A percentile compares a stretch with the other conserved stretches of the same genome.
phyloP scores from a whole-genome alignment of 2,888 invertebrate genomes.

The Pammene fasciana region DNA sequence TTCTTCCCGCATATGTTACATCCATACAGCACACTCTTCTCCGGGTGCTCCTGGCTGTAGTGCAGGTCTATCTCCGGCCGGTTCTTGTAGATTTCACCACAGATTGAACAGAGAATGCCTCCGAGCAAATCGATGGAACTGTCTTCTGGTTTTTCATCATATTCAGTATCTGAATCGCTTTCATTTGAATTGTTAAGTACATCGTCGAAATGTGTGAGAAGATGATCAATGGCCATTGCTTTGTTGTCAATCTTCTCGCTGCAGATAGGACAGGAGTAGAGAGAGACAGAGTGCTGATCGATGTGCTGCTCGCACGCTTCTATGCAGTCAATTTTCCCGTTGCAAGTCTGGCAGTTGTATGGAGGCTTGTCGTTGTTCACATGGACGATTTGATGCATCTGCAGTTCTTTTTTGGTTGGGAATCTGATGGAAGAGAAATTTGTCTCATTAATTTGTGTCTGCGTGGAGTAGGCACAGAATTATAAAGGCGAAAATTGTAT shows the following conservation, averaged over 20 bases:
- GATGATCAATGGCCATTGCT: constrained; percentile 59
- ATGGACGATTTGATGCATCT: constrained; percentile 66
- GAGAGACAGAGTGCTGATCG: constrained; percentile 61
- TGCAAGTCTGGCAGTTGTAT: constrained; percentile 65
- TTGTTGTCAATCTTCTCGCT: constrained; percentile 57
- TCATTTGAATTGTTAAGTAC: constrained; percentile 48
- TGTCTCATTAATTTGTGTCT: neutral
- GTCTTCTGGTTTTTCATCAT: constrained; percentile 67
- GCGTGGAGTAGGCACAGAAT: no score
- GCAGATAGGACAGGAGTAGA: constrained; percentile 72
- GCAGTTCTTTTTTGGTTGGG: constrained; percentile 64
- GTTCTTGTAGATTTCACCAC: constrained; percentile 76
- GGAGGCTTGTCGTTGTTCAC: constrained; percentile 60
- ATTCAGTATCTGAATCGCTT: constrained; percentile 50
- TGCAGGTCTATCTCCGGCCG: constrained; percentile 81
- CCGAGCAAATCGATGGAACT: constrained; percentile 71
- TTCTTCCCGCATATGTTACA: constrained; percentile 83
- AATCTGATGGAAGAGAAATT: constrained; percentile 55
- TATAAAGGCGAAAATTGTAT: no score
- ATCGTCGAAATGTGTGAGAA: constrained; percentile 67
- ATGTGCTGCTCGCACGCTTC: constrained; percentile 68
- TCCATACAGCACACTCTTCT: constrained; percentile 71
- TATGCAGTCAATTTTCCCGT: constrained; percentile 55
- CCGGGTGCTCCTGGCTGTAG: constrained; percentile 71
- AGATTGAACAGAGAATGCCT: constrained; percentile 81